Percentiles rank a stretch among this genome's conserved stretches.
phyloP scores from a whole-genome alignment of 2,113 vertebrate species.

The Takifugu bimaculatus region DNA sequence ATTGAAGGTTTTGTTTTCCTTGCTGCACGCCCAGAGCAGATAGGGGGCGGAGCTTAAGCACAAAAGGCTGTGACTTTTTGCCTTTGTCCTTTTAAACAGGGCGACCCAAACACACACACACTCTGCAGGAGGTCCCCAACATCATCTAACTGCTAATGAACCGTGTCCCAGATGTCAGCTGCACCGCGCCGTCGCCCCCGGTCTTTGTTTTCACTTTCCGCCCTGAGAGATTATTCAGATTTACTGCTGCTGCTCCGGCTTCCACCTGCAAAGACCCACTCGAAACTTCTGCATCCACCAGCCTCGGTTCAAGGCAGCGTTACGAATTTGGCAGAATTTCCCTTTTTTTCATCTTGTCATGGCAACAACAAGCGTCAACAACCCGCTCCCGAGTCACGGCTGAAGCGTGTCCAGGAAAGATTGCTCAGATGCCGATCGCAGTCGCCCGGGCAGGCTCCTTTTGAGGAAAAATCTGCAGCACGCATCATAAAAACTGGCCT shows the following conservation, averaged over 20 bases:
- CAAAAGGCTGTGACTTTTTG: slow-evolving; percentile 16
- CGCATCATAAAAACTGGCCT: not conserved
- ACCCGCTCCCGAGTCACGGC: slow-evolving; percentile 44
- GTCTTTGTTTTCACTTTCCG: slow-evolving; percentile 38
- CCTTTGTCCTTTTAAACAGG: slow-evolving; percentile 36
- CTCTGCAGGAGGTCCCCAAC: slow-evolving; percentile 42
- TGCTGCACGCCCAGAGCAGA: slow-evolving; percentile 17
- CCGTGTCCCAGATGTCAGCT: slow-evolving; percentile 54
- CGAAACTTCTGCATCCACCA: too few relatives aligned
- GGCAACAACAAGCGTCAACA: slow-evolving; percentile 31
- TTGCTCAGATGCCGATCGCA: slow-evolving; percentile 40
- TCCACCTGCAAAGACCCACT: too few relatives aligned
- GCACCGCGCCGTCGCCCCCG: slow-evolving; percentile 20
- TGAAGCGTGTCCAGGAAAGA: slow-evolving; percentile 20
- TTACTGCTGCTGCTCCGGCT: too few relatives aligned
- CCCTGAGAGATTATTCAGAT: too few relatives aligned
- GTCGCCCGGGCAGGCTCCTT: too few relatives aligned
- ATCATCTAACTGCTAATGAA: slow-evolving; percentile 39
- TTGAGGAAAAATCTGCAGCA: not conserved
- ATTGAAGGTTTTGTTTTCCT: not conserved
- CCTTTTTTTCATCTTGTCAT: slow-evolving; percentile 1
- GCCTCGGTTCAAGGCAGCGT: too few relatives aligned
- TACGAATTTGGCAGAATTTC: too few relatives aligned
- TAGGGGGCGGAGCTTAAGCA: not conserved
- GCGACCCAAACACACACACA: slow-evolving; percentile 9